A percentile compares a stretch with the other conserved stretches of the same genome.
These are phyloP conservation scores for Coenobita brevimanus DNA, from an alignment of 1,140 invertebrate species.

Conservation along the genomic window DNA sequence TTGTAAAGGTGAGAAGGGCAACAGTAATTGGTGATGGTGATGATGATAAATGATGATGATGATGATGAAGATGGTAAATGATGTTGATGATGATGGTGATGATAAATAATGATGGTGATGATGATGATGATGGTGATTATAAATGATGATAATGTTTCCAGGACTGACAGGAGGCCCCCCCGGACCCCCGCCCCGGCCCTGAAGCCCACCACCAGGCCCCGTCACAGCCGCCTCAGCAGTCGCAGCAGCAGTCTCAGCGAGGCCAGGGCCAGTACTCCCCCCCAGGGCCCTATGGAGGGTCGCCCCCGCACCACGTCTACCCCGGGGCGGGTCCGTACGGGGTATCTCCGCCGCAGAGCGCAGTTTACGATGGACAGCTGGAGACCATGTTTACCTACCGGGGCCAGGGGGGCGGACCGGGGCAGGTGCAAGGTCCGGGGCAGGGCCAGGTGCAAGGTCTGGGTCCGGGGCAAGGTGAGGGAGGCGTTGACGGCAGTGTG, in stretches of 20 bases:
- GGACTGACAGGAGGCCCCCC: slow-evolving; percentile 70
- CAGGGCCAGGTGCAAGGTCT: slow-evolving; percentile 3
- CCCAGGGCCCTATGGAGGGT: slow-evolving; percentile 59
- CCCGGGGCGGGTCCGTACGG: slow-evolving; percentile 47
- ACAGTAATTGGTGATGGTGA: no score
- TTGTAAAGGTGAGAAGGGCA: no score
- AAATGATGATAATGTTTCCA: no score
- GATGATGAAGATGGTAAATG: no score
- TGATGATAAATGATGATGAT: no score
- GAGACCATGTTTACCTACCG: slow-evolving; percentile 68
- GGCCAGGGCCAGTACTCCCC: slow-evolving; percentile 54
- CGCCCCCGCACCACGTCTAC: slow-evolving; percentile 52
- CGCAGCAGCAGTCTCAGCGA: slow-evolving; percentile 35
- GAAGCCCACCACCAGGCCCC: slow-evolving; percentile 48
- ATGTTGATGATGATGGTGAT: no score
- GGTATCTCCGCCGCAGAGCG: slow-evolving; percentile 59
- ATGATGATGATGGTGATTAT: no score
- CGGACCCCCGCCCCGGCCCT: slow-evolving; percentile 49
- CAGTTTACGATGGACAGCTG: slow-evolving; percentile 62
- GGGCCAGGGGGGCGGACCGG: slow-evolving; percentile 49
- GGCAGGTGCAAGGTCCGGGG: slow-evolving; percentile 13
- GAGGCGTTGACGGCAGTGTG: slow-evolving; percentile 60
- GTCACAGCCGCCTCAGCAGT: slow-evolving; percentile 40
- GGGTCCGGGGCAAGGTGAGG: slow-evolving; percentile 39
- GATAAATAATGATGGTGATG: no score